A percentile compares a stretch with the other conserved stretches of the same genome.
Conservation (phyloP, 2,888 invertebrate species). For the Steromphala cineraria region DNA sequence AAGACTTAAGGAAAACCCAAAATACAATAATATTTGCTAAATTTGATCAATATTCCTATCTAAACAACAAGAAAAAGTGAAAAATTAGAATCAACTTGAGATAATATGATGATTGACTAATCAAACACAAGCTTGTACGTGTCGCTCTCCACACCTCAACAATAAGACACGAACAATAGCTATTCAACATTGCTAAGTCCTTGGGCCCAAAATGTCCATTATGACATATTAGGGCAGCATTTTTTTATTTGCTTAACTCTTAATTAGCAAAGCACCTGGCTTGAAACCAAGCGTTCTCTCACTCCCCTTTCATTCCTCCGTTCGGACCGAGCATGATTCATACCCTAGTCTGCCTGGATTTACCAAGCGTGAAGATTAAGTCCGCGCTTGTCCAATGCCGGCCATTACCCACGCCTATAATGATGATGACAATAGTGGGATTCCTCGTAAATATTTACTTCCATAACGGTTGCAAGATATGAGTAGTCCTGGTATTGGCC, state of each 20-base stretch:
- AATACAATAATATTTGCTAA: too few relatives aligned
- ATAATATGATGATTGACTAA: too few relatives aligned
- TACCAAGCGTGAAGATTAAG: slow-evolving; percentile 4
- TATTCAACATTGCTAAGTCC: neutral
- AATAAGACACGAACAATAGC: neutral
- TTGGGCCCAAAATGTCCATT: neutral
- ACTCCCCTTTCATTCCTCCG: neutral
- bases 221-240: neutral
- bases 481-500: neutral
- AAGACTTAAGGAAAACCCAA: too few relatives aligned
- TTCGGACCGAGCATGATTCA: neutral
- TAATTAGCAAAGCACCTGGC: neutral
- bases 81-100: too few relatives aligned
- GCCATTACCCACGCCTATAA: slow-evolving; percentile 1
- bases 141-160: neutral
- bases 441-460: slow-evolving; percentile 11
- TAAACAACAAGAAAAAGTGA: too few relatives aligned
- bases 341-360: neutral
- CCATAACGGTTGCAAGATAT: neutral
- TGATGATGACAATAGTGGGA: neutral
- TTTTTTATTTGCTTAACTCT: neutral
- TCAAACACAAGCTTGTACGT: too few relatives aligned
- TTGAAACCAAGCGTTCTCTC: neutral
- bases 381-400: neutral
- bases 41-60: too few relatives aligned